Conservation (phyloP, 2,797 vertebrate species). For the Paedocypris micromegethes region DNA sequence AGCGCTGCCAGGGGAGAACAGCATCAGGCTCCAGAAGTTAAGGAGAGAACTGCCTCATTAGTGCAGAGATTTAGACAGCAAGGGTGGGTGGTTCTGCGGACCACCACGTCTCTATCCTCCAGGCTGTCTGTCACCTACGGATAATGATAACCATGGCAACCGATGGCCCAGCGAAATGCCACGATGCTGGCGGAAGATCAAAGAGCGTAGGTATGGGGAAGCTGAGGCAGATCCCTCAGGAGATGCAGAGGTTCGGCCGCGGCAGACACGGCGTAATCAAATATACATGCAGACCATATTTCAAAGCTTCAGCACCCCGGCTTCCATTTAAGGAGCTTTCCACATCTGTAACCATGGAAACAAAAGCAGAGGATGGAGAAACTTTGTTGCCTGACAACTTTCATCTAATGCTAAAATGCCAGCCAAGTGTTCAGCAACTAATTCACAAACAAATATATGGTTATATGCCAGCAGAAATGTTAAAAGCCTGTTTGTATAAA, state of each 20-base stretch:
- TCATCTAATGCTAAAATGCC: constrained; percentile 9
- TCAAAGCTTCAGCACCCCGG: constrained; percentile 25
- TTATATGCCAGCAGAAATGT: neutral
- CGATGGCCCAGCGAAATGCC: constrained; percentile 35
- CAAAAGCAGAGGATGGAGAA: constrained; percentile 38
- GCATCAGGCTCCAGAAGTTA: constrained; percentile 17
- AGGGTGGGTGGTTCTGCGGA: constrained; percentile 19
- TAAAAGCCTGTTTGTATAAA: too few relatives aligned
- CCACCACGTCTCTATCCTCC: constrained; percentile 26
- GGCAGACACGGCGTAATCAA: constrained; percentile 32
- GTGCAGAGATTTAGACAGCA: constrained; percentile 31
- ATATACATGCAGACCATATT: constrained; percentile 36
- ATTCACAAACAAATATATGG: neutral
- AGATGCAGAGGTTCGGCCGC: constrained; percentile 5
- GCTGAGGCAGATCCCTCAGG: constrained; percentile 24
- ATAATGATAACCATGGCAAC: constrained; percentile 47
- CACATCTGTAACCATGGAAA: constrained; percentile 50
- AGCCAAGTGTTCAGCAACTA: constrained; percentile 14
- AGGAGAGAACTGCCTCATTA: constrained; percentile 37
- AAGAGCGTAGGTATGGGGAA: constrained; percentile 37
- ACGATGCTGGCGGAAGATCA: constrained; percentile 34
- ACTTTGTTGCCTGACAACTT: constrained; percentile 39
- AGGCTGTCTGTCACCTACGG: constrained; percentile 37
- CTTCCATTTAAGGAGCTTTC: constrained; percentile 8
- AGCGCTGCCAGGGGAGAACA: constrained; percentile 13